Base-by-base conservation (phyloP, 2,888 invertebrate species). In the Eilema sororculum region DNA sequence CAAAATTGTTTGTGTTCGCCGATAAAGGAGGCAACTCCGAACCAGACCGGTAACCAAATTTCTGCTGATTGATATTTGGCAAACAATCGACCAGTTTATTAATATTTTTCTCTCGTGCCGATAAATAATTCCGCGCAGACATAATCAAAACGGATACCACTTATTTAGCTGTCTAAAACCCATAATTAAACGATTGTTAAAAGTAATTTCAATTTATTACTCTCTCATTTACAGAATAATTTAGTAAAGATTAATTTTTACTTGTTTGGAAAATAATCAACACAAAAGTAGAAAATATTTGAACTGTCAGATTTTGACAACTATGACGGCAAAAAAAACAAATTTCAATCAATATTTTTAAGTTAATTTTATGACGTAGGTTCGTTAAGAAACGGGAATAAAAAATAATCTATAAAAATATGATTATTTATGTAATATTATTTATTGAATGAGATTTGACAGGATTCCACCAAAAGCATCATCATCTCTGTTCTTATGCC, bases 81-180 rank as follows among this genome's bases (percentile, higher is more conserved):
- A 95, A 88, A 83, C 88, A 93, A 86, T 95, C 93, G 78, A 90
- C 87, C 73, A 90, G 78, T 90, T 93, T 94, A 79, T 84, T 88
- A 69, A 88, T 84, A 86, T 86, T 92, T 84, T 93, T 94, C 76
- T 95, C 95, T 69, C 93, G 87, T 57, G 92, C 91, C 41, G 94
- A 93, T 71, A 92, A 83, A 84, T 92, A 94, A 84, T 95, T 94
- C 80, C 93, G 88, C 65, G 93, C 95, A 78, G 95, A 95, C 95
- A 95, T 95, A 89, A 88, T 93, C 86, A 90, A 86, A 79, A 80
- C 72, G 57, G 72, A 74, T 68, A 78, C 30, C 67, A 67, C 52
- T 71, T 72, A 57, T 52, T 28, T 61, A 70, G 25, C 16, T 74
- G 62, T 74, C 62, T 67, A 33, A 78, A 69, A 68, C 72, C 74